Conservation (phyloP, 2,888 invertebrate genomes). For the Euspilapteryx auroguttella region DNA sequence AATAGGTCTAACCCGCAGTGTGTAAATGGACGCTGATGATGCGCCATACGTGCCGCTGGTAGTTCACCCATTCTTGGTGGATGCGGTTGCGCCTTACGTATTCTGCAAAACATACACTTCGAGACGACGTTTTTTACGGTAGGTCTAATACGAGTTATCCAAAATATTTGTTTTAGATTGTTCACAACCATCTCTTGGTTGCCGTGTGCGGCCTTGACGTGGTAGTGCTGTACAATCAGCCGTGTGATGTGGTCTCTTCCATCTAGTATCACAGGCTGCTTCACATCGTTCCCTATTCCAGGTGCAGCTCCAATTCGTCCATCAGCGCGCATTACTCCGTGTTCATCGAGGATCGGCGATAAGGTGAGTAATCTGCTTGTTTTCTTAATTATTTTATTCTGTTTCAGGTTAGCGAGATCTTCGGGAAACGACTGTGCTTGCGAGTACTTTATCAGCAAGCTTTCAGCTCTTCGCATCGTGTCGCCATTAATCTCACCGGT, state of each 20-base stretch:
- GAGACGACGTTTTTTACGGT: conserved; percentile 2
- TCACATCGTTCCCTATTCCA: conserved; percentile 4
- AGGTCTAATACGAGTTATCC: conserved; percentile 5
- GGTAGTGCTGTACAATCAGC: conserved; percentile 2
- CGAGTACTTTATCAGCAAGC: conserved; percentile 3
- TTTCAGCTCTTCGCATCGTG: conserved; percentile 3
- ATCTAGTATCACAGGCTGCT: conserved; percentile 8
- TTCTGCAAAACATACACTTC: conserved; percentile 1
- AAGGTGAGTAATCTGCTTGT: conserved; percentile 2
- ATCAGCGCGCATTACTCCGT: conserved; percentile 6
- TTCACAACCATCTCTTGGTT: conserved; percentile 7
- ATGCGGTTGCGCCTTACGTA: conserved; percentile 3
- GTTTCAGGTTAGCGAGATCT: neutral
- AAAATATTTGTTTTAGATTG: conserved; percentile 6
- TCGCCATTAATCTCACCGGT: neutral
- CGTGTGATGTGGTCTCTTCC: neutral
- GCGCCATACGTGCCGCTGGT: conserved; percentile 5
- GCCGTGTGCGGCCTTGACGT: conserved; percentile 2
- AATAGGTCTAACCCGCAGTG: conserved; percentile 3
- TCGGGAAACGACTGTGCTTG: conserved; percentile 2
- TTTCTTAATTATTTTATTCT: neutral
- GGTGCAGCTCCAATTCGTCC: conserved; percentile 8
- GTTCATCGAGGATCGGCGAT: conserved; percentile 7
- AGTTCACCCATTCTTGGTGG: conserved; percentile 5
- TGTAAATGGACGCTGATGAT: conserved; percentile 4